Evolutionary conservation across 53 echinoderm and acorn worm genomes (phyloP).

Genomic region (Actinopyga echinites): DNA sequence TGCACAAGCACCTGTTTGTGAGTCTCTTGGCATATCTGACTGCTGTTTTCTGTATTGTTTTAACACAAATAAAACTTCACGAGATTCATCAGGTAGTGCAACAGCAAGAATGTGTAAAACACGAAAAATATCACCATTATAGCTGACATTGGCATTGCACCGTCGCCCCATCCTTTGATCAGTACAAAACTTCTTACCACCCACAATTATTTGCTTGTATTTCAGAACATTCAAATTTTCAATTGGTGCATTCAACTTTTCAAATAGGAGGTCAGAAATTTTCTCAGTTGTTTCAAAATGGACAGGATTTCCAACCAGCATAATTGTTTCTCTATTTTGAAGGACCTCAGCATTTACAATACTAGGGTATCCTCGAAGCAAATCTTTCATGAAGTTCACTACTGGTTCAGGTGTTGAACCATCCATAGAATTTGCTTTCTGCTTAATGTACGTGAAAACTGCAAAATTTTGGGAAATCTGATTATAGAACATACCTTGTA

Average conservation of each 20-base stretch:
- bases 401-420: background rate
- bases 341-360: constrained; percentile 10
- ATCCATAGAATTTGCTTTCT: background rate
- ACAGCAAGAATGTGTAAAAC: background rate
- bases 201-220: background rate
- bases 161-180: background rate
- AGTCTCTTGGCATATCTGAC: background rate
- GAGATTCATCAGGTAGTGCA: background rate
- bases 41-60: background rate
- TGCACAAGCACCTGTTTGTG: constrained; percentile 11
- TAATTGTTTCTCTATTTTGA: background rate
- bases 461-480: constrained; percentile 45
- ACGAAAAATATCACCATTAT: background rate
- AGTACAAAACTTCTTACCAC: background rate
- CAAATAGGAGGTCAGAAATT: background rate
- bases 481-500: constrained; percentile 47
- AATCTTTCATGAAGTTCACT: background rate
- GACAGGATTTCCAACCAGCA: background rate
- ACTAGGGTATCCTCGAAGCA: constrained; percentile 16
- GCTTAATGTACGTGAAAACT: background rate
- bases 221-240: background rate
- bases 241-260: background rate
- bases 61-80: background rate
- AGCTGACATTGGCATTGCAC: background rate
- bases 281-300: background rate